A percentile compares a stretch with the other conserved stretches of the same genome.
Conservation (phyloP, 2,113 vertebrate genomes). For the Melanotaenia duboulayi region DNA sequence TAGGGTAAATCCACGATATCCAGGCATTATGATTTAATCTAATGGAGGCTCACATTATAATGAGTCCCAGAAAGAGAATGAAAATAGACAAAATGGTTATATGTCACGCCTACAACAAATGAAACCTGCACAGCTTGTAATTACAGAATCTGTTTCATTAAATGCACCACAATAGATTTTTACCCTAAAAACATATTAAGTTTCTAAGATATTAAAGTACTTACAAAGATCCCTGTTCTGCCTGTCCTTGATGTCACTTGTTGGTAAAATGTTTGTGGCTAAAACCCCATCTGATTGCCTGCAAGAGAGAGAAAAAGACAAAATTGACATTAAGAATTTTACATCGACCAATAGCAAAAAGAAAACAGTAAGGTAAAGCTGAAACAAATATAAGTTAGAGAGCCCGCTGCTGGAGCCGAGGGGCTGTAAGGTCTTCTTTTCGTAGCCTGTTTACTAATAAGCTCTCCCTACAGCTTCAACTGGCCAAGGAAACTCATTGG, state of each 20-base stretch:
- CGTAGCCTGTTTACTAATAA: constrained; percentile 72
- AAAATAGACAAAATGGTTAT: constrained; percentile 25
- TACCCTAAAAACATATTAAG: constrained; percentile 29
- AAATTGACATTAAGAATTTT: constrained; percentile 17
- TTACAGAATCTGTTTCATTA: constrained; percentile 41
- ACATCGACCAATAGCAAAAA: background rate
- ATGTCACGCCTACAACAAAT: constrained; percentile 25
- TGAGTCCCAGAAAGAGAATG: constrained; percentile 29
- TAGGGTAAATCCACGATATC: constrained; percentile 39
- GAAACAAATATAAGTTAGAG: constrained; percentile 28
- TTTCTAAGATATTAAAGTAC: constrained; percentile 47
- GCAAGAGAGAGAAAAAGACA: constrained; percentile 7
- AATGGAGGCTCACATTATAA: constrained; percentile 38
- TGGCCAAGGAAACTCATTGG: constrained; percentile 74
- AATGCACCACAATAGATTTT: constrained; percentile 35
- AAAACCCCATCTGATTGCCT: constrained; percentile 33
- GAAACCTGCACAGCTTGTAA: constrained; percentile 33
- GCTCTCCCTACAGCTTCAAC: constrained; percentile 53
- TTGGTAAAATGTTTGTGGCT: constrained; percentile 41
- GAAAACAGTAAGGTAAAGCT: constrained; percentile 24
- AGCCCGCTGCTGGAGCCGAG: constrained; percentile 30
- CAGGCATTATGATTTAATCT: constrained; percentile 55
- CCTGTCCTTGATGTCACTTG: constrained; percentile 50
- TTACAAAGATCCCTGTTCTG: constrained; percentile 53
- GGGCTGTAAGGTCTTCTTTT: constrained; percentile 52